These are phyloP conservation scores for Latheticus oryzae DNA, from an alignment of 2,888 invertebrate species.

Conservation along the genomic window DNA sequence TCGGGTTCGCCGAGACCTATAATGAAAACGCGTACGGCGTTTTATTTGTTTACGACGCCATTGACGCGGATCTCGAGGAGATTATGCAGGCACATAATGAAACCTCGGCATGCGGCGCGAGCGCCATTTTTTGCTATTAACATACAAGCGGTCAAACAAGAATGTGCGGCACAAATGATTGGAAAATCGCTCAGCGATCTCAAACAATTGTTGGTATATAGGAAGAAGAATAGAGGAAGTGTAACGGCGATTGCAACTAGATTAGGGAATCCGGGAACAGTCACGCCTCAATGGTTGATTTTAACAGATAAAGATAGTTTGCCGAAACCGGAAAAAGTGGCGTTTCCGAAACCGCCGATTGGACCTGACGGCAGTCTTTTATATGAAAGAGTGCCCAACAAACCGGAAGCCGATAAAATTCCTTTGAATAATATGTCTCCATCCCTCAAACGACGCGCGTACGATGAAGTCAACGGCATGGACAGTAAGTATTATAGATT, in stretches of 20 bases:
- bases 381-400: constrained; percentile 88
- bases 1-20: constrained; percentile 89
- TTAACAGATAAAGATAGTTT: constrained; percentile 80
- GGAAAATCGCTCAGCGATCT: constrained; percentile 69
- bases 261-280: constrained; percentile 72
- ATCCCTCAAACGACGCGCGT: constrained; percentile 85
- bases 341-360: constrained; percentile 92
- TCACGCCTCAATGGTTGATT: constrained; percentile 75
- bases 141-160: constrained; percentile 81
- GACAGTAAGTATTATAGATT: constrained; percentile 76
- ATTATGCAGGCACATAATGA: constrained; percentile 84
- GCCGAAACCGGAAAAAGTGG: constrained; percentile 83
- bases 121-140: constrained; percentile 86
- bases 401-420: constrained; percentile 77
- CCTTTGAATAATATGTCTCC: constrained; percentile 69
- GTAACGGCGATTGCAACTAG: constrained; percentile 79
- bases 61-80: constrained; percentile 90
- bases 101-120: constrained; percentile 88
- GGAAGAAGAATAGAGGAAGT: constrained; percentile 72
- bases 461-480: constrained; percentile 89
- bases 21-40: constrained; percentile 97
- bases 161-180: constrained; percentile 77
- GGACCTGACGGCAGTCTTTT: constrained; percentile 89
- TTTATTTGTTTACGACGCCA: constrained; percentile 92
- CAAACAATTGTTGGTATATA: constrained; percentile 69